Conservation (phyloP, 2,888 invertebrate species). For the Shargacucullia verbasci region DNA sequence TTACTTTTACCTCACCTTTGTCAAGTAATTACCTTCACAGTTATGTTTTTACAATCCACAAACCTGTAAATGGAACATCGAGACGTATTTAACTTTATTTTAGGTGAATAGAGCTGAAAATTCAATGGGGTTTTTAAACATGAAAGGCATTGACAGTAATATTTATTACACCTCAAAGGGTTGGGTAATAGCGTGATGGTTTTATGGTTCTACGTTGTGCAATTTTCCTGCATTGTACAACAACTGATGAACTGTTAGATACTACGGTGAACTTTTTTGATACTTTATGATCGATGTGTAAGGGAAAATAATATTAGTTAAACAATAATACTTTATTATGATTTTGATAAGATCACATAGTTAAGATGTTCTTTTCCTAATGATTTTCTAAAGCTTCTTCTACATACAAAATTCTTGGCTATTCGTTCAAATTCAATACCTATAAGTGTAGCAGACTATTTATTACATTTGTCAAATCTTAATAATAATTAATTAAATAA, state of each 20-base stretch:
- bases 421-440: no score
- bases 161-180: slow-evolving; percentile 87
- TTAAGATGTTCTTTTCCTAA: no score
- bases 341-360: no score
- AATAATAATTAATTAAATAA: no score
- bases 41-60: slow-evolving; percentile 71
- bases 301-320: no score
- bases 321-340: no score
- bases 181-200: slow-evolving; percentile 81
- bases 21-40: slow-evolving; percentile 80
- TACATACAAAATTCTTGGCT: no score
- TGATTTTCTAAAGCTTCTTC: no score
- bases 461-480: no score
- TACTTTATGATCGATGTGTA: slow-evolving; percentile 45
- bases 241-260: slow-evolving; percentile 49
- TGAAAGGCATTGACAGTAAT: slow-evolving; percentile 70
- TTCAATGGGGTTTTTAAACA: slow-evolving; percentile 29
- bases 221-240: slow-evolving; percentile 82
- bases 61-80: slow-evolving; percentile 27
- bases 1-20: slow-evolving; percentile 77
- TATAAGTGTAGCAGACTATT: no score
- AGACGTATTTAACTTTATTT: slow-evolving; percentile 47
- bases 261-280: slow-evolving; percentile 50
- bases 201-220: slow-evolving; percentile 85
- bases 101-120: slow-evolving; percentile 51